Base-by-base conservation (phyloP, 2,113 vertebrate genomes). In the Nothocercus julius region DNA sequence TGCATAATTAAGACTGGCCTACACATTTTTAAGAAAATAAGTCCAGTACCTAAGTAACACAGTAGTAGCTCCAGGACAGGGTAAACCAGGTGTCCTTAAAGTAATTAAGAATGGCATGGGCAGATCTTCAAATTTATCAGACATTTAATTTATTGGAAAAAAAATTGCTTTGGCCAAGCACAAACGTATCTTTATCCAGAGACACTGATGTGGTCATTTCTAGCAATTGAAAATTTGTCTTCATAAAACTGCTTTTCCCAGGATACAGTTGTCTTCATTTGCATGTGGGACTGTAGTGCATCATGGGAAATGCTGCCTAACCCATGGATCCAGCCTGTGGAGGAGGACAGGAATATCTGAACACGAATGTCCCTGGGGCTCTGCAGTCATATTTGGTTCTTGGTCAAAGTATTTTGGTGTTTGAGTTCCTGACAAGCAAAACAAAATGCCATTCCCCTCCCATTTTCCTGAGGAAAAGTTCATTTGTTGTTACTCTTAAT, bases 281-380 rank as follows among this genome's bases (percentile, higher is more conserved):
- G 9, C 38, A 34, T 22, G 0, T 8, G 19, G 2, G 0, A 1
- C n/a, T 14, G 6, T 11, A 5, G 9, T 9, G 15, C 12, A 47
- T 54, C 40, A 2, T 27, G 80, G 45, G 61, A 83, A 87, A 38
- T 32, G 10, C 7, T 78, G 19, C 28, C 11, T 11, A 1, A 63
- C 20, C 40, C 7, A 3, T 16, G 32, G 22, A 20, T 36, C 6
- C 49, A 77, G 3, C 16, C 21, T 21, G 12, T 10, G 58, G 27
- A 77, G 24, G 10, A 75, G 22, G 62, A 3, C 7, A n/a, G 54
- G 40, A 91, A 62, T 13, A 54, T 34, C 59, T 15, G 13, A n/a
- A 5, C 20, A 25, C 27, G 4, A 27, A 11, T 13, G 2, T 20
- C 40, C 69, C 62, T 68, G 42, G 13, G 58, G 47, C 62, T 73